Base-by-base conservation (phyloP, 2,113 vertebrate species). In the Synodontis membranacea region DNA sequence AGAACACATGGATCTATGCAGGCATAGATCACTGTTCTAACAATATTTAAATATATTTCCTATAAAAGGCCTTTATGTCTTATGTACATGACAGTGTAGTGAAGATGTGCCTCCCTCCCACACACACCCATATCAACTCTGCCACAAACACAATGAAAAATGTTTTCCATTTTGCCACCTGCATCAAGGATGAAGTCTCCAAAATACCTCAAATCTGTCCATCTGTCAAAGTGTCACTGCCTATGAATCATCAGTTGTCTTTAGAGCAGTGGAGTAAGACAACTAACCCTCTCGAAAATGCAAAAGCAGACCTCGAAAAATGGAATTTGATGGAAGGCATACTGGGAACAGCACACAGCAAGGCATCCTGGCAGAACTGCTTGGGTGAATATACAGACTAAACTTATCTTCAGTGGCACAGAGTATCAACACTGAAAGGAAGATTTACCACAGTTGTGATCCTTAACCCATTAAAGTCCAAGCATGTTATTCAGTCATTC, bases 141-240 rank as follows among this genome's bases (percentile, higher is more conserved):
- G 66, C 89, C 31, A 83, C 90, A 83, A 88, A 78, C 86, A 90
- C 87, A 90, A 76, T 88, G 86, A 89, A 87, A 87, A 87, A 86
- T 89, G 74, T 84, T 86, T 89, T 89, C 83, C 90, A 88, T 90
- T 84, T 92, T 91, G 85, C 85, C 90, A 92, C 92, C 91, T 93
- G 87, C 91, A 93, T 93, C 94, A 93, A 94, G 92, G 89, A 90
- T 92, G 84, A 90, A 92, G 90, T 93, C 91, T 91, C 93, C 92
- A 91, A 88, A 93, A 93, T 92, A 91, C 93, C 93, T 93, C 92
- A 93, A 94, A 95, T 94, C 93, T 93, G 92, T 93, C 94, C 93
- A 94, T 95, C 94, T 94, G 94, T 94, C 93, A 94, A 95, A 93
- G 91, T 92, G 93, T 94, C 93, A 93, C 91, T 92, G 86, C 92